A percentile compares a stretch with the other conserved stretches of the same genome.
These are phyloP conservation scores for Neosalanx taihuensis DNA, from an alignment of 2,797 vertebrate genomes.

Conservation along the genomic window DNA sequence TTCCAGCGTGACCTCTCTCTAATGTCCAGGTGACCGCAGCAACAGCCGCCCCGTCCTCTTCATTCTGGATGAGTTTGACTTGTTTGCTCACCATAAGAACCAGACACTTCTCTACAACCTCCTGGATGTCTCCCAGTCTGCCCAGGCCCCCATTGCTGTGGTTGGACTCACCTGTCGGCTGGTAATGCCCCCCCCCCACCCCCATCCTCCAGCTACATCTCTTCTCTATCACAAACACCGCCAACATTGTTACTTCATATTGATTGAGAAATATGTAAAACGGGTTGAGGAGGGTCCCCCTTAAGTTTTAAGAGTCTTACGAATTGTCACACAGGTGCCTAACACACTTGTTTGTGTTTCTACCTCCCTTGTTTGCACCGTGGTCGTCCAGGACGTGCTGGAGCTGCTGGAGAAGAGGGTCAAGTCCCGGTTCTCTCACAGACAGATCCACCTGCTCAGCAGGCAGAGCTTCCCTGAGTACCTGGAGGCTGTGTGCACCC, in stretches of 20 bases:
- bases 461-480: constrained; percentile 80
- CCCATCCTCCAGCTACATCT: neutral
- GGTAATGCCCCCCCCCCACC: constrained; percentile 66
- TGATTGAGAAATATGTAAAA: neutral
- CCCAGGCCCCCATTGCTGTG: constrained; percentile 90
- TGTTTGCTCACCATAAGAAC: constrained; percentile 96
- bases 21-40: constrained; percentile 77
- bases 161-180: constrained; percentile 92
- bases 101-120: constrained; percentile 97
- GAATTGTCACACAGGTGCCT: too few relatives aligned
- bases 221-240: neutral
- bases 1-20: neutral
- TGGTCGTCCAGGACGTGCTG: constrained; percentile 80
- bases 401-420: constrained; percentile 97
- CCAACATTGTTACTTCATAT: neutral
- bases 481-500: constrained; percentile 71
- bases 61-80: constrained; percentile 94
- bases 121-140: constrained; percentile 92
- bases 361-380: too few relatives aligned
- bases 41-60: constrained; percentile 90
- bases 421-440: constrained; percentile 95
- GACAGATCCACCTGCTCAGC: constrained; percentile 90
- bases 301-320: too few relatives aligned
- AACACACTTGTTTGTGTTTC: too few relatives aligned
- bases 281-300: too few relatives aligned